These are phyloP conservation scores for Drosophila buzzatii DNA, from an alignment of 2,888 invertebrate genomes.

Conservation along the genomic window DNA sequence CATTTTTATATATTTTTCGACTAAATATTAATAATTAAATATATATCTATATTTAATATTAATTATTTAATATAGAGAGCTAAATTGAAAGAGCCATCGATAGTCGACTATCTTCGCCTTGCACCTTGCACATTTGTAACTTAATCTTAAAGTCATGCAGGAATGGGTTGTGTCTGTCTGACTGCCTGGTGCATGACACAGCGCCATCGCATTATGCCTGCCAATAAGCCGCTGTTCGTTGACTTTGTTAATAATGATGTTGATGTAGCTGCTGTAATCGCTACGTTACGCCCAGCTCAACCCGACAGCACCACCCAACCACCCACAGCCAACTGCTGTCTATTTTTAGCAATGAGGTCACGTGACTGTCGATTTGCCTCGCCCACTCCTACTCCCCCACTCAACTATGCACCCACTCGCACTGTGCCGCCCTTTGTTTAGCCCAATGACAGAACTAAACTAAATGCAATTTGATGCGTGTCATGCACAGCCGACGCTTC, in stretches of 20 bases:
- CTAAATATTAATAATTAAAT: too few species aligned
- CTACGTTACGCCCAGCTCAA: constrained; percentile 10
- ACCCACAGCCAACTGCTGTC: constrained; percentile 18
- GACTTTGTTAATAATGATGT: constrained; percentile 78
- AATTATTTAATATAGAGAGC: neutral
- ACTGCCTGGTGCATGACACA: constrained; percentile 52
- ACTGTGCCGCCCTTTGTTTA: constrained; percentile 36
- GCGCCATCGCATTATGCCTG: constrained; percentile 67
- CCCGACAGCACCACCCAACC: neutral
- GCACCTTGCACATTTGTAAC: constrained; percentile 19
- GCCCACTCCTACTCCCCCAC: neutral
- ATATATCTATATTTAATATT: too few species aligned
- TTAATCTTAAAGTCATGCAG: constrained; percentile 46
- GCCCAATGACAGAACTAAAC: constrained; percentile 64
- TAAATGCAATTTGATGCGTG: constrained; percentile 80
- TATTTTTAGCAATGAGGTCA: constrained; percentile 69
- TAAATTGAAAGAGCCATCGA: constrained; percentile 25
- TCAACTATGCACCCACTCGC: neutral
- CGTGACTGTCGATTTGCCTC: constrained; percentile 53
- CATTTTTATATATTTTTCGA: too few species aligned
- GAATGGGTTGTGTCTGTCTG: constrained; percentile 4
- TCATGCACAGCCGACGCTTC: constrained; percentile 48
- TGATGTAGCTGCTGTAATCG: constrained; percentile 42
- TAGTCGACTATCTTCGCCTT: constrained; percentile 9
- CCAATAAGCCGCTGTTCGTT: constrained; percentile 63